Base-by-base conservation (phyloP, 64 coral and sea anemone genomes). In the Astreopora myriophthalma region DNA sequence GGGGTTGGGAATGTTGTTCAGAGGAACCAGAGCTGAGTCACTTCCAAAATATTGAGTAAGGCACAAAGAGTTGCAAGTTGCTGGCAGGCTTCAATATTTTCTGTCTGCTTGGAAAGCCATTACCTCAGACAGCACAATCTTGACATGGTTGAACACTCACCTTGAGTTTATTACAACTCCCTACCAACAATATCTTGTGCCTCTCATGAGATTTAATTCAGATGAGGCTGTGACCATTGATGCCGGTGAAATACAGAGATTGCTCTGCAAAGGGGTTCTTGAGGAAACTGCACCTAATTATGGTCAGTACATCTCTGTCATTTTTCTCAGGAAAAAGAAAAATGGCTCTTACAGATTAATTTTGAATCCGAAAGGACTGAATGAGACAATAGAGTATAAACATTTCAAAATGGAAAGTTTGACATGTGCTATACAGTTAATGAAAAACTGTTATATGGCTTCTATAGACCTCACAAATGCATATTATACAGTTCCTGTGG, bases 351-450 rank as follows among this genome's bases (percentile, higher is more conserved):
- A 36, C 27, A 35, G 61, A 25, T 42, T 49, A 35, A 86, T 86
- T 61, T 48, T 86, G 61, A 86, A 86, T 71, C 64, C 71, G 25
- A 86, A 71, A 48, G 34, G 33, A 86, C 34, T 86, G 62, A 86
- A 86, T 71, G 65, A 60, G 37, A 22, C 36, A 6, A 65, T 86
- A 25, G 62, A n/a, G n/a, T n/a, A n/a, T n/a, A n/a, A n/a, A n/a
- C n/a, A n/a, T n/a, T n/a, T n/a, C n/a, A n/a, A n/a, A n/a, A n/a
- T n/a, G n/a, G n/a, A n/a, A n/a, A n/a, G n/a, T n/a, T n/a, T n/a
- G n/a, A n/a, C n/a, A n/a, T n/a, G n/a, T n/a, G n/a, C n/a, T n/a
- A n/a, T n/a, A n/a, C n/a, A n/a, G n/a, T n/a, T n/a, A n/a, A n/a
- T n/a, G n/a, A n/a, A n/a, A n/a, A n/a, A n/a, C n/a, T n/a, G n/a